Base-by-base conservation (phyloP, 2,797 vertebrate species). In the Coregonus suidteri region DNA sequence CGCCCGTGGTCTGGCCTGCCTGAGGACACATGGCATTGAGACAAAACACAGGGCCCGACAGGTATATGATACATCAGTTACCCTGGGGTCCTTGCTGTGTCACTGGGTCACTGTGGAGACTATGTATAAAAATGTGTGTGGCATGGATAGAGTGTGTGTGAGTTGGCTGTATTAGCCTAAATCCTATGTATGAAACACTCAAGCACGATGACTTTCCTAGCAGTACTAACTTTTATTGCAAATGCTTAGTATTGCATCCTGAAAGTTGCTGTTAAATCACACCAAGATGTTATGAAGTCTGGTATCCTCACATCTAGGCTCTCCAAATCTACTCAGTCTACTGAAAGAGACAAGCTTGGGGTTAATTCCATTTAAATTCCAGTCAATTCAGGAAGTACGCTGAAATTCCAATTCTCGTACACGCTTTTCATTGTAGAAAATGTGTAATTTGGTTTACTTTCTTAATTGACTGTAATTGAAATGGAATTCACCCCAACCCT, bases 41-140 rank as follows among this genome's bases (percentile, higher is more conserved):
- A 96, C 96, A 87, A 91, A 94, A 93, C 98, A 99, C 95, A 97
- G 93, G 92, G 98, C 98, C 83, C 93, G 93, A 94, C 96, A 99
- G 98, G 98, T 99, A 98, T 92, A 95, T 85, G 75, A 71, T 14
- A 47, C 35, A 47, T 18, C 74, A 73, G 74, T 82, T 15, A 69
- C 80, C 69, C 75, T 51, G n/a, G 16, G 68, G 83, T 86, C 76
- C 68, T 81, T 69, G 41, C 59, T 52, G 68, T 37, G 68, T 20
- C 70, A 52, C 70, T 73, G 51, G 41, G 41, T 47, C 9, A 11
- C 41, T 13, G 9, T 47, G 41, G 41, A 47, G 41, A 47, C 41
- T 47, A 25, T 25, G 9, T 47, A 13, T 47, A 47, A 3, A 47
- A 47, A 13, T 47, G 41, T 47, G 41, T 47, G 41, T 47, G 41